Conservation (phyloP, 1,140 invertebrate genomes). For the Pemphigus obesinymphae region DNA sequence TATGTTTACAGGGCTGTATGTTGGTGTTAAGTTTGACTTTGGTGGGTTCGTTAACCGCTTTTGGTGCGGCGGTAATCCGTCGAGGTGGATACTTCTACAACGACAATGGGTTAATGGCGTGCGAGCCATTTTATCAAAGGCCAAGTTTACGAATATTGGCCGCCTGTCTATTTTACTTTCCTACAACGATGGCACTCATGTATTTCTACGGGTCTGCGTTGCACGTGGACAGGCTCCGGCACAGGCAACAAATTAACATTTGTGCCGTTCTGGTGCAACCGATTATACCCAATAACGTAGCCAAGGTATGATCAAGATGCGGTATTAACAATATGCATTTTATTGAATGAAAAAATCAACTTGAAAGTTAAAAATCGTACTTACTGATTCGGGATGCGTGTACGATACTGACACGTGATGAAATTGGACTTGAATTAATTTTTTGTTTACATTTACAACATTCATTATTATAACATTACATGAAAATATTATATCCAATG, state of each 20-base stretch:
- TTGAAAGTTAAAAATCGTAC: too few relatives aligned
- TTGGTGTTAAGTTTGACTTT: constrained; percentile 71
- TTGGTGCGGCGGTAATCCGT: constrained; percentile 71
- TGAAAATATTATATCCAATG: too few relatives aligned
- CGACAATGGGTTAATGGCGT: constrained; percentile 72
- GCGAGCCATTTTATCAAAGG: constrained; percentile 76
- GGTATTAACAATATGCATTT: too few relatives aligned
- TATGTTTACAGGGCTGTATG: constrained; percentile 66
- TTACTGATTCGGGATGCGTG: too few relatives aligned
- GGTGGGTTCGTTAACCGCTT: constrained; percentile 73
- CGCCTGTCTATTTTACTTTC: constrained; percentile 80
- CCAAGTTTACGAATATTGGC: constrained; percentile 71
- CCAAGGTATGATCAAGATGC: constrained; percentile 2
- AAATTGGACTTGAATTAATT: too few relatives aligned
- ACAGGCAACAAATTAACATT: constrained; percentile 55
- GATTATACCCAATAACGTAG: neutral
- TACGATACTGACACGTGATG: too few relatives aligned
- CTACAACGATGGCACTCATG: constrained; percentile 83
- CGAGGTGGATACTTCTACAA: constrained; percentile 80
- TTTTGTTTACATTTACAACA: too few relatives aligned
- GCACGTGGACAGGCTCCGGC: constrained; percentile 73
- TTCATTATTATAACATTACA: too few relatives aligned
- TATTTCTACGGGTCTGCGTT: constrained; percentile 84
- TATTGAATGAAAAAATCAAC: too few relatives aligned
- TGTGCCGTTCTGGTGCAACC: constrained; percentile 44